These are phyloP conservation scores for Phallusia fumigata DNA, from an alignment of 23 tunicate genomes.

Conservation along the genomic window DNA sequence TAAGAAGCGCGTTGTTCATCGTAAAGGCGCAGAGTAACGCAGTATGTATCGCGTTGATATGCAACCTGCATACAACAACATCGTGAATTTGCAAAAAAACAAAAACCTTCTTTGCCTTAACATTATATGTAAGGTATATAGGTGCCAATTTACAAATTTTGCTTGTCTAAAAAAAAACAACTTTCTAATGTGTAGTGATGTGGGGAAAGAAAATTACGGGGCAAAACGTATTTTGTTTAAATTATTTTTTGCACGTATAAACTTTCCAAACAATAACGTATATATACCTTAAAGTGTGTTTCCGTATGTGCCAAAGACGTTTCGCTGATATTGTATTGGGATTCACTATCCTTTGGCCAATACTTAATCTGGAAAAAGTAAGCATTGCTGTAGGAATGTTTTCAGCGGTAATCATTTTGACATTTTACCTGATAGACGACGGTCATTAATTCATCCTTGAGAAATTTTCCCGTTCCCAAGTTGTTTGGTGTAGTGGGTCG, in stretches of 20 bases:
- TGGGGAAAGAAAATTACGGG: too few relatives aligned
- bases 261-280: too few relatives aligned
- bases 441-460: neutral
- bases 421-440: constrained; percentile 13
- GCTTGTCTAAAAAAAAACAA: too few relatives aligned
- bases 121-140: too few relatives aligned
- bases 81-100: too few relatives aligned
- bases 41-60: neutral
- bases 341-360: neutral
- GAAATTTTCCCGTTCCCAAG: constrained; percentile 5
- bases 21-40: constrained; percentile 3
- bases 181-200: too few relatives aligned
- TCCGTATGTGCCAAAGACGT: neutral
- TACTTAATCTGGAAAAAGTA: neutral
- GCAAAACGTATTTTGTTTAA: too few relatives aligned
- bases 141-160: too few relatives aligned
- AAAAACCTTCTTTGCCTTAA: too few relatives aligned
- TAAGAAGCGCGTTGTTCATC: neutral
- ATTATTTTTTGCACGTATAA: too few relatives aligned
- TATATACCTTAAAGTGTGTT: neutral
- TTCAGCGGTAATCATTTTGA: neutral
- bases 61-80: too few relatives aligned
- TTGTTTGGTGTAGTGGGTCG: constrained; percentile 21
- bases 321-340: neutral
- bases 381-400: neutral